Evolutionary conservation across 1,140 invertebrate genomes (phyloP), one percentile per base, ranked within the genome.

Genomic region (Zaprionus kolodkinae): DNA sequence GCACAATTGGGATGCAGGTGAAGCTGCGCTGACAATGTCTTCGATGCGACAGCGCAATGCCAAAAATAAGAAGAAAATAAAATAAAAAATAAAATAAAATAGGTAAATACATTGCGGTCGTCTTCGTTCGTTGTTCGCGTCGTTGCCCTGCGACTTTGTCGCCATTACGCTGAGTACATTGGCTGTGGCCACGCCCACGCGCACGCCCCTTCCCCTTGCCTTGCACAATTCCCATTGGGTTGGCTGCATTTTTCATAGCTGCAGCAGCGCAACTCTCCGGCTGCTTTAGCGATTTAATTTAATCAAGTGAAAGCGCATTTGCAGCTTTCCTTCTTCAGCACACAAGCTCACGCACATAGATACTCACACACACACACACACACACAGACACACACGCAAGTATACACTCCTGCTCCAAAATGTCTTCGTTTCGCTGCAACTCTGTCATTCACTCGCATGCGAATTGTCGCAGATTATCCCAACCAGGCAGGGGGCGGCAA

Each of bases 221-320:
- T 21, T 7, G 52, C 30, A 10, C 36, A 50, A 13, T 38, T 66
- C 56, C 63, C 7, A 25, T 3, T 56, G 62, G 66, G 17, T 52
- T 67, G 68, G 66, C 67, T 87, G 77, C 71, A 89, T 89, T 84
- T 88, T 88, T 89, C 85, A 84, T 88, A 83, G 79, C 69, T 74
- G 76, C 72, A 74, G 63, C 27, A 30, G 27, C 27, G 27, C 27
- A 30, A 6, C 83, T 81, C 50, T 66, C 15, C 21, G 36, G 59
- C 55, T 67, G 82, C 81, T 78, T 89, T 80, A 84, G 84, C 85
- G 78, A 88, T 87, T 91, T 91, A 91, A 91, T 91, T 91, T 91
- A 91, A 91, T 91, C 90, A 91, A 91, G 89, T 90, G 89, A 91
- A 91, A 91, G 90, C 90, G 85, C 90, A 91, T 91, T 91, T 90